A percentile compares a stretch with the other conserved stretches of the same genome.
Evolutionary conservation across 2,888 invertebrate species (phyloP).

Genomic region (Erpobdella octoculata): DNA sequence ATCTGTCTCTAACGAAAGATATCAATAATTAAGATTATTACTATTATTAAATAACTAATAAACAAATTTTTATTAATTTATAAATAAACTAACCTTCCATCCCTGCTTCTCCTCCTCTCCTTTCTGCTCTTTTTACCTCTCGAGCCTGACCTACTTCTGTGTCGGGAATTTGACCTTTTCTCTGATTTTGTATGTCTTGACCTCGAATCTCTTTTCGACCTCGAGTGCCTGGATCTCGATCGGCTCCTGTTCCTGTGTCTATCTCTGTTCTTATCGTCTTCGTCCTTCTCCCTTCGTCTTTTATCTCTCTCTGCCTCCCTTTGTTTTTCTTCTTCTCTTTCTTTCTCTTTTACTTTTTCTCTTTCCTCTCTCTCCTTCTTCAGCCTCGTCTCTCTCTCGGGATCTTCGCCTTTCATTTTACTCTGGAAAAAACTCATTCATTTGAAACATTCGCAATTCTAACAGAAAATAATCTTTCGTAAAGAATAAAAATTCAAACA

Average conservation of each 20-base stretch:
- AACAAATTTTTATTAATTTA: too few relatives aligned
- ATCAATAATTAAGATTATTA: too few relatives aligned
- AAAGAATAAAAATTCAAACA: background rate
- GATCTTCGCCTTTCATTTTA: constrained; percentile 25
- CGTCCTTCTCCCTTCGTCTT: background rate
- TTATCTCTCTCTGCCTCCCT: background rate
- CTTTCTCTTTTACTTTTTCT: constrained; percentile 32
- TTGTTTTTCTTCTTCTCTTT: constrained; percentile 27
- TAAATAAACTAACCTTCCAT: too few relatives aligned
- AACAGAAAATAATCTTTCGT: background rate
- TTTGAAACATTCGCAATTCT: background rate
- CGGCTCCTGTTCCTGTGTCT: constrained; percentile 5
- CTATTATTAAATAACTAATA: too few relatives aligned
- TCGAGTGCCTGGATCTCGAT: background rate
- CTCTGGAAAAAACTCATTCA: constrained; percentile 17
- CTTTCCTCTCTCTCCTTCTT: constrained; percentile 35
- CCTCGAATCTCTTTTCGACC: background rate
- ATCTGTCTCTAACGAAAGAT: too few relatives aligned
- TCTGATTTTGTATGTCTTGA: too few relatives aligned
- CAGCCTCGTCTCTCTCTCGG: constrained; percentile 30
- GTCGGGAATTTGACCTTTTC: too few relatives aligned
- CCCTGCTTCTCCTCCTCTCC: background rate
- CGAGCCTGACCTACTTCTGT: background rate
- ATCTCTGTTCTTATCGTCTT: background rate
- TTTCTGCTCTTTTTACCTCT: background rate